These are phyloP conservation scores for Betta splendens DNA, from an alignment of 2,797 vertebrate species.

Conservation along the genomic window DNA sequence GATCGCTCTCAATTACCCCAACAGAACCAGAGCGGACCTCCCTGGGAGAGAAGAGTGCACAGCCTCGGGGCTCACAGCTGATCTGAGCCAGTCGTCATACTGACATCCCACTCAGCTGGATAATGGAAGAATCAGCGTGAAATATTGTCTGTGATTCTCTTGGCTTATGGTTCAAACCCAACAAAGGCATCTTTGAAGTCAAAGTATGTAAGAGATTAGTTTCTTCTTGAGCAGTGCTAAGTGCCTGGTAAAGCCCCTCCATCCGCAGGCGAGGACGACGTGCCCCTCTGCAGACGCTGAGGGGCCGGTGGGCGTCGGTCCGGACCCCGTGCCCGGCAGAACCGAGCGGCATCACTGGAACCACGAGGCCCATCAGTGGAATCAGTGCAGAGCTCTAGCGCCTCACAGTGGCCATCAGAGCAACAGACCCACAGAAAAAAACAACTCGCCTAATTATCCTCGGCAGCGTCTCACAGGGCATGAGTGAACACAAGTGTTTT, in stretches of 20 bases:
- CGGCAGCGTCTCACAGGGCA: too few relatives aligned
- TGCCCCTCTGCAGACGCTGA: conserved; percentile 14
- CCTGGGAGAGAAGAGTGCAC: conserved; percentile 8
- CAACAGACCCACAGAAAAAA: background rate
- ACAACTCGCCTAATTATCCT: too few relatives aligned
- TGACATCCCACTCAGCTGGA: conserved; percentile 58
- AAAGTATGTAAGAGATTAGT: conserved; percentile 12
- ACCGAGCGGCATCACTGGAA: conserved; percentile 23
- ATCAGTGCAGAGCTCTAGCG: conserved; percentile 43
- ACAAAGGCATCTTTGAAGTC: conserved; percentile 25
- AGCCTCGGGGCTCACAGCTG: conserved; percentile 45
- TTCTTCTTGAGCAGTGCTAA: conserved; percentile 26
- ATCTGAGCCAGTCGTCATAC: conserved; percentile 57
- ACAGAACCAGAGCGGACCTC: conserved; percentile 35
- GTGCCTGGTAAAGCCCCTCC: conserved; percentile 36
- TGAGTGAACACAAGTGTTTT: too few relatives aligned
- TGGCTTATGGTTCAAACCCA: conserved; percentile 37
- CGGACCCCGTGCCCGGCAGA: conserved; percentile 29
- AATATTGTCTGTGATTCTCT: conserved; percentile 39
- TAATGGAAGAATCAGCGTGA: conserved; percentile 64
- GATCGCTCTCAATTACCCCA: conserved; percentile 32
- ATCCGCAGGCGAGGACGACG: conserved; percentile 22
- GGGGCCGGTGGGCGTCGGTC: conserved; percentile 27
- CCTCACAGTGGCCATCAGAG: conserved; percentile 57
- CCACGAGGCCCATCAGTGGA: conserved; percentile 21